phyloP scores from a whole-genome alignment of 1,140 invertebrate species.

The Coboldia fuscipes region DNA sequence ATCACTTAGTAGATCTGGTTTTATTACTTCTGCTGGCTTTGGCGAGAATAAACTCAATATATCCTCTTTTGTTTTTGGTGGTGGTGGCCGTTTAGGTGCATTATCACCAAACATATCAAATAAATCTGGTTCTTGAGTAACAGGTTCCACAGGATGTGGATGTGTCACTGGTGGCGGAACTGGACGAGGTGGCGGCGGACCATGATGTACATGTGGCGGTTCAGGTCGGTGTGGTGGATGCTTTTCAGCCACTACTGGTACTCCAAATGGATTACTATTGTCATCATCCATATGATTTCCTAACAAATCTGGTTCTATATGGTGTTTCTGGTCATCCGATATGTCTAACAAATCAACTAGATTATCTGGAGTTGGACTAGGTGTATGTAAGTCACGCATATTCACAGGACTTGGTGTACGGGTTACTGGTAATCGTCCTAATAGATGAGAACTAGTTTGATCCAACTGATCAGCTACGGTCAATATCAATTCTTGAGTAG shows the following conservation, averaged over 20 bases:
- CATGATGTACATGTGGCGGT: slow-evolving; percentile 4
- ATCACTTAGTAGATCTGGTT: slow-evolving; percentile 28
- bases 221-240: slow-evolving; percentile 14
- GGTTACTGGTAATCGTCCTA: slow-evolving; percentile 60
- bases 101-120: slow-evolving; percentile 25
- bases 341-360: slow-evolving; percentile 41
- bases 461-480: slow-evolving; percentile 76
- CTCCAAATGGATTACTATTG: slow-evolving; percentile 12
- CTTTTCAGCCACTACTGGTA: slow-evolving; percentile 13
- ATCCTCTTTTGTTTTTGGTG: slow-evolving; percentile 31
- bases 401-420: slow-evolving; percentile 62
- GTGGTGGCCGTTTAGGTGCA: slow-evolving; percentile 18
- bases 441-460: slow-evolving; percentile 59
- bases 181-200: slow-evolving; percentile 18
- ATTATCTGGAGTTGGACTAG: slow-evolving; percentile 57
- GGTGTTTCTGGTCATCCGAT: slow-evolving; percentile 6
- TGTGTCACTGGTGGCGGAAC: slow-evolving; percentile 18
- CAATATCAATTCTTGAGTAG: slow-evolving; percentile 62
- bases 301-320: no score
- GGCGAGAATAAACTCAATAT: slow-evolving; percentile 40
- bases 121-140: slow-evolving; percentile 11
- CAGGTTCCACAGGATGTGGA: no score
- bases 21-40: slow-evolving; percentile 20
- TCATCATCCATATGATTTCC: neutral
- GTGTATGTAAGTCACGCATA: slow-evolving; percentile 54